Evolutionary conservation across 1,140 invertebrate species (phyloP), one percentile per base, ranked within the genome.

Genomic region (Platyura marginata): DNA sequence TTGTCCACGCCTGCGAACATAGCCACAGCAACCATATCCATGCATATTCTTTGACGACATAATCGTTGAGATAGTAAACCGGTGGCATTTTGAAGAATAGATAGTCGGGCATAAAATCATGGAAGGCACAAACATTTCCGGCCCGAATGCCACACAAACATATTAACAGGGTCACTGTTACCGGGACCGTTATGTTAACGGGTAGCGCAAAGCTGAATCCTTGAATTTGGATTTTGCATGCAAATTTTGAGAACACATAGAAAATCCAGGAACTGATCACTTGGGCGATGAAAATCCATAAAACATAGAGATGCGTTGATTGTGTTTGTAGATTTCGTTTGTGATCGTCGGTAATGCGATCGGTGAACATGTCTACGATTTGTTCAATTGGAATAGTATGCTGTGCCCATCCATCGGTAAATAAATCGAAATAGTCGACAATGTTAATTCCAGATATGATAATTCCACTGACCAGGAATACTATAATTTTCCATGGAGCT

Each of bases 161-260:
- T 18, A 80, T 72, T 10, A 81, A 58, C 33, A 75, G 49, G 4
- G 69, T 71, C 16, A 87, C 65, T 1, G 77, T 70, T 0, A 74
- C 67, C 1, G 83, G 83, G 4, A 79, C 71, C 0, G 72, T 68
- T 23, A 90, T 58, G 51, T 65, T 80, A 0, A 88, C 65, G 0
- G 87, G 83, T 43, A 89, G 67, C 0, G 84, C 78, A 52, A 78
- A 88, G 48, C 82, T 78, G 51, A 86, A 79, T 36, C 72, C 71
- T 55, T 88, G 83, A 55, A 88, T 86, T 55, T 81, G 71, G 45
- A 87, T 82, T 67, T 83, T 83, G 57, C 80, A 86, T 9, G 83
- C 72, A 51, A 85, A 86, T 68, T 83, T 86, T 19, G 72, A 76
- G 50, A 79, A 75, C 45, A 76, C 69, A 52, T 84, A 86, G 50